phyloP scores from a whole-genome alignment of 1,140 invertebrate species.

The Drosophila kanapiae region DNA sequence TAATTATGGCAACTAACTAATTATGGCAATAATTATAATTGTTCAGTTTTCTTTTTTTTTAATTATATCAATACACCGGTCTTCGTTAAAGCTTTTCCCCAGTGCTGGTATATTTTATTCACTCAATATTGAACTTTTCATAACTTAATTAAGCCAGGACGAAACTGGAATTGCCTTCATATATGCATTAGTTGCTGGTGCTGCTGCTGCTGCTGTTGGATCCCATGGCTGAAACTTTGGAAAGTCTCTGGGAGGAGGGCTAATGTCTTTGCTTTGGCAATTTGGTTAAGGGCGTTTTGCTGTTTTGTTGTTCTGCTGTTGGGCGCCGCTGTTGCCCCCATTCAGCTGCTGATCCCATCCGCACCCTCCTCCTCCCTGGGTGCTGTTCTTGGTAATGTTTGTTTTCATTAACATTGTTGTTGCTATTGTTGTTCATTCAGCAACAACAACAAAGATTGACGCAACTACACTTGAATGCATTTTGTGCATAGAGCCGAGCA shows the following conservation, averaged over 20 bases:
- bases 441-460: slow-evolving; percentile 43
- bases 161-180: slow-evolving; percentile 41
- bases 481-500: slow-evolving; percentile 43
- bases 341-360: slow-evolving; percentile 30
- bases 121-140: slow-evolving; percentile 45
- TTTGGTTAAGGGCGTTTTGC: slow-evolving; percentile 52
- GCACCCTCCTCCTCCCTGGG: not conserved
- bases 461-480: slow-evolving; percentile 64
- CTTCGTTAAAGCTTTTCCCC: not conserved
- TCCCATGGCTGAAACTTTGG: slow-evolving; percentile 15
- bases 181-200: slow-evolving; percentile 31
- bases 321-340: slow-evolving; percentile 26
- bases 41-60: too few species aligned
- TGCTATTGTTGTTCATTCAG: slow-evolving; percentile 46
- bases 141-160: slow-evolving; percentile 40
- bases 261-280: slow-evolving; percentile 55
- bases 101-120: slow-evolving; percentile 28
- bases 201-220: not conserved
- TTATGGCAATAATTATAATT: too few species aligned
- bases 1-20: too few species aligned
- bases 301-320: slow-evolving; percentile 37
- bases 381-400: slow-evolving; percentile 60
- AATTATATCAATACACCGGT: too few species aligned
- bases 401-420: slow-evolving; percentile 75
- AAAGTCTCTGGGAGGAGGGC: slow-evolving; percentile 19